phyloP scores from a whole-genome alignment of 2,797 vertebrate genomes.

The Schizopygopsis malacanthus region DNA sequence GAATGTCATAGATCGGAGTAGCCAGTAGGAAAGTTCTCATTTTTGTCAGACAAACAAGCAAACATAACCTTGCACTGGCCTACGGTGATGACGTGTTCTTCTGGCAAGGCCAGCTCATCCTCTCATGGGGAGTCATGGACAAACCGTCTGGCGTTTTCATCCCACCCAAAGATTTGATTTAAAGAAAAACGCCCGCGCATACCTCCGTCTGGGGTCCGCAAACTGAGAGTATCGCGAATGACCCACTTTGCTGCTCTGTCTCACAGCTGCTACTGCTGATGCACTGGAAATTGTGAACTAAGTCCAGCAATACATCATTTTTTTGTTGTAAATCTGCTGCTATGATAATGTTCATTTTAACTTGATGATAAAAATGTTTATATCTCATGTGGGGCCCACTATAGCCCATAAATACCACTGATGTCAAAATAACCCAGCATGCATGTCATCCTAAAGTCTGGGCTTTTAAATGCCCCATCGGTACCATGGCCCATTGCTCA shows the following conservation, averaged over 20 bases:
- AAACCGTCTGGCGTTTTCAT: conserved; percentile 55
- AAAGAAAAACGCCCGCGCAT: conserved; percentile 41
- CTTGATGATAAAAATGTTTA: conserved; percentile 40
- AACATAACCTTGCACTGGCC: conserved; percentile 51
- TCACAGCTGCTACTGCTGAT: conserved; percentile 1
- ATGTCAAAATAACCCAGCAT: conserved; percentile 25
- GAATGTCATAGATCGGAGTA: conserved; percentile 48
- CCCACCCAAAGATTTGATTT: conserved; percentile 50
- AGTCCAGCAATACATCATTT: conserved; percentile 2
- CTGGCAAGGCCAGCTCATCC: conserved; percentile 46
- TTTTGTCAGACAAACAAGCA: conserved; percentile 59
- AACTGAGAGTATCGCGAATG: conserved; percentile 7
- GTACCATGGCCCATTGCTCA: not conserved
- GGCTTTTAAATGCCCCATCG: not conserved
- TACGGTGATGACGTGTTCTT: conserved; percentile 45
- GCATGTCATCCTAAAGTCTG: not conserved
- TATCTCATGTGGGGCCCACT: not conserved
- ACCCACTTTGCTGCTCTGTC: conserved; percentile 4
- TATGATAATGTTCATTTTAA: conserved; percentile 40
- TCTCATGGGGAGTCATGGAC: conserved; percentile 60
- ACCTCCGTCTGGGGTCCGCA: conserved; percentile 49
- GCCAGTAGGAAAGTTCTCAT: conserved; percentile 56
- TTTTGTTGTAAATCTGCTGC: conserved; percentile 29
- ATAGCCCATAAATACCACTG: conserved; percentile 9
- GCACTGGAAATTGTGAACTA: conserved; percentile 38